Base-by-base conservation (phyloP, 1,140 invertebrate species). In the Drosophila suzukii region DNA sequence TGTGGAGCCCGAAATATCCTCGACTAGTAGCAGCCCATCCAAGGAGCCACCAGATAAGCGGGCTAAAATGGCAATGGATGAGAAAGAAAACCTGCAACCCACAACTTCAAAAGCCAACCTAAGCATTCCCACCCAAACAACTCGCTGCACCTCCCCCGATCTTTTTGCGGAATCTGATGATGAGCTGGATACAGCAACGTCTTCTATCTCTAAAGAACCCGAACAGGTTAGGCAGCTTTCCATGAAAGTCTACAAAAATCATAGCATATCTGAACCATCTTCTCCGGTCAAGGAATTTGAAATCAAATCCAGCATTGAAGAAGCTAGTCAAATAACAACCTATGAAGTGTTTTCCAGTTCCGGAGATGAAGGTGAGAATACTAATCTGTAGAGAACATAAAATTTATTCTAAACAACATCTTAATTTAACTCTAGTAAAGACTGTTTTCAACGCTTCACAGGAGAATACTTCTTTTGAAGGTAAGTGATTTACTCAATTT, bases 81-180 rank as follows among this genome's bases (percentile, higher is more conserved):
- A 55, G 12, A 67, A 78, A 27, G 41, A 71, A 43, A 59, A 78
- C n/a, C 13, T 36, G 7, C 36, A 53, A 15, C 51, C 68, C 0
- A 34, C 17, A 13, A 20, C 10, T 1, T 44, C 49, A 46, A 15
- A 10, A 13, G 30, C 49, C 0, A 47, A 10, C 6, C 24, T 81
- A 17, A 58, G 20, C 17, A 4, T 65, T 34, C 58, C 82, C 8
- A 54, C 50, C 34, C 65, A 73, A 17, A 50, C 11, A 15, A 79
- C 66, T 0, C 80, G 86, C 7, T 82, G 76, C 53, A 75, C 55
- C 20, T 91, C 90, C 0, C 90, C 90, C 15, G 90, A 91, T 73
- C 67, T 91, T 24, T 91, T 91, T 59, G 90, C 77, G 10, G 90
- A 91, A 41, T 91, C 90, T 1, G 90, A 91, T 51, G 81, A 75